A percentile compares a stretch with the other conserved stretches of the same genome.
phyloP scores from a whole-genome alignment of 2,113 vertebrate genomes.

The Trematocara variabile region DNA sequence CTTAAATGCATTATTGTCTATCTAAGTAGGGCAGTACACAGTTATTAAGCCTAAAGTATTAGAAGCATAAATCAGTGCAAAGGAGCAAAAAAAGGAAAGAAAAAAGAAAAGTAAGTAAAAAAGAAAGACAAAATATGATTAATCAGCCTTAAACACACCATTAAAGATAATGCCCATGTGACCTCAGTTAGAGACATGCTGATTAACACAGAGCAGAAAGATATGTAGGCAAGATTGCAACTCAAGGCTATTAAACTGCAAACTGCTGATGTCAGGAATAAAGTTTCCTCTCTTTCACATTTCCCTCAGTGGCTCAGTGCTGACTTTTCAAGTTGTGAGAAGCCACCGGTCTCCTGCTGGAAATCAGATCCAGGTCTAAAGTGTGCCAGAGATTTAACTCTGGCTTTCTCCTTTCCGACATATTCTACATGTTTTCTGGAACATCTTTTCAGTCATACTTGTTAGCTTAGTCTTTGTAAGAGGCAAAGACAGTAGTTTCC shows the following conservation, averaged over 20 bases:
- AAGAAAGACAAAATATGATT: background rate
- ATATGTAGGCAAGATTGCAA: background rate
- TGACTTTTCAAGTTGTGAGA: constrained; percentile 33
- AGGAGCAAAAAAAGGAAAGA: background rate
- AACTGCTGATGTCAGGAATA: constrained; percentile 58
- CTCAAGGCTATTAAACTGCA: constrained; percentile 13
- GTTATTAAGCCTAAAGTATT: background rate
- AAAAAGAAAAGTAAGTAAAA: background rate
- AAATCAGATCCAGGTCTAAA: background rate
- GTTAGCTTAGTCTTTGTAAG: background rate
- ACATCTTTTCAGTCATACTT: background rate
- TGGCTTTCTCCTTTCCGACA: background rate
- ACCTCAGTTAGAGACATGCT: background rate
- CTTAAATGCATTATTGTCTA: background rate
- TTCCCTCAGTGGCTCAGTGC: constrained; percentile 23
- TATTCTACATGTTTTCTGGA: background rate
- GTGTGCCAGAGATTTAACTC: background rate
- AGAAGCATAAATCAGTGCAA: background rate
- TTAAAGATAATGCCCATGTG: background rate
- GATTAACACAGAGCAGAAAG: background rate
- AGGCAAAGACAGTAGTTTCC: background rate
- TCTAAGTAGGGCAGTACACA: background rate
- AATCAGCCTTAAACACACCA: background rate
- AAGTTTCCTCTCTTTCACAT: constrained; percentile 32
- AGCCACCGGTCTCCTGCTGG: background rate